A percentile compares a stretch with the other conserved stretches of the same genome.
Evolutionary conservation across 2,113 vertebrate genomes (phyloP).

Genomic region (Ursus arctos): DNA sequence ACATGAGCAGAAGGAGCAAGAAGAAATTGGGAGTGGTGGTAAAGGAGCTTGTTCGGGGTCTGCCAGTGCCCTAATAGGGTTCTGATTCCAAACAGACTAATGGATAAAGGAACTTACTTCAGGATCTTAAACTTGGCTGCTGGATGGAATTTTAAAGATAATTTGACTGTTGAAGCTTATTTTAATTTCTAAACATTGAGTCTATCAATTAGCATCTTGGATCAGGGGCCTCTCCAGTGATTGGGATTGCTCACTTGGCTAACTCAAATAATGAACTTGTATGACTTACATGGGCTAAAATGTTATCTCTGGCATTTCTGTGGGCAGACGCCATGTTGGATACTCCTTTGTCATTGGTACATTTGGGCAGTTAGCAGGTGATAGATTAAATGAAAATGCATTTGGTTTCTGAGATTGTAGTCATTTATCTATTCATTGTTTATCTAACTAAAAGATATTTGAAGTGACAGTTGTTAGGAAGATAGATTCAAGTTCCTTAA

Average conservation of each 20-base stretch:
- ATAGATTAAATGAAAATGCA: background rate
- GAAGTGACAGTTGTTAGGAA: background rate
- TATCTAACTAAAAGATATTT: background rate
- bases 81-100: background rate
- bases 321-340: rapidly evolving
- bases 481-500: constrained; percentile 13
- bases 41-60: background rate
- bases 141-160: constrained; percentile 35
- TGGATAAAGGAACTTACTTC: background rate
- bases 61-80: background rate
- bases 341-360: background rate
- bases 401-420: background rate
- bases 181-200: constrained; percentile 61
- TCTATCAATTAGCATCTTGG: constrained; percentile 54
- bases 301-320: background rate
- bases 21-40: background rate
- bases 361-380: background rate
- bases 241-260: constrained; percentile 42
- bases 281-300: rapidly evolving
- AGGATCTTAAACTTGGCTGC: constrained; percentile 9
- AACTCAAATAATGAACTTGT: background rate
- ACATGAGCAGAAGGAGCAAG: background rate
- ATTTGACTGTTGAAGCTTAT: constrained; percentile 50
- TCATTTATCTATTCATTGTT: background rate
- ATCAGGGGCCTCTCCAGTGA: background rate